These are phyloP conservation scores for Heliconius hewitsoni DNA, from an alignment of 1,140 invertebrate species.

Conservation along the genomic window DNA sequence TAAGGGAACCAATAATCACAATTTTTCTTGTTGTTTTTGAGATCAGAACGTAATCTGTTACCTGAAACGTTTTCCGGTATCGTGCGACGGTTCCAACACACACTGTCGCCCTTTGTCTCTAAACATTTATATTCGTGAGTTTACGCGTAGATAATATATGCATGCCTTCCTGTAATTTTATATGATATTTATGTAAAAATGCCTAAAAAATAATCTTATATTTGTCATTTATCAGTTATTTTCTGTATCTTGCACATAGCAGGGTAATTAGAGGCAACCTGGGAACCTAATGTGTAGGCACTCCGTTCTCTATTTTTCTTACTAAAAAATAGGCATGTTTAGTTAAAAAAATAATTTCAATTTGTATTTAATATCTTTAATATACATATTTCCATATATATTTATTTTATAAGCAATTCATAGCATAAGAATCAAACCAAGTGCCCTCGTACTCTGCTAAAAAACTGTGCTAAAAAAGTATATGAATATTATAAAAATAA, in stretches of 20 bases:
- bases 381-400: too few relatives aligned
- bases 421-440: neutral
- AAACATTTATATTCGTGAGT: neutral
- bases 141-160: neutral
- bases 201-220: too few relatives aligned
- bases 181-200: neutral
- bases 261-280: too few relatives aligned
- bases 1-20: too few relatives aligned
- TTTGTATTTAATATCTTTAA: neutral
- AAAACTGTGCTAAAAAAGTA: too few relatives aligned
- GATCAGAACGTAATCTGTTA: neutral
- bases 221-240: too few relatives aligned
- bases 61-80: neutral
- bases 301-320: too few relatives aligned
- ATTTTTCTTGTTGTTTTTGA: too few relatives aligned
- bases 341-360: neutral
- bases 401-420: too few relatives aligned
- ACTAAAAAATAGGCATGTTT: neutral
- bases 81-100: neutral
- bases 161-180: neutral
- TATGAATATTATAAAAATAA: too few relatives aligned
- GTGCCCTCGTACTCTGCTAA: neutral
- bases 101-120: neutral
- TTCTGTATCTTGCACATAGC: too few relatives aligned
- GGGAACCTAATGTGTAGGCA: accelerated